Base-by-base conservation (phyloP, 1,140 invertebrate genomes). In the Anoplolepis gracilipes region DNA sequence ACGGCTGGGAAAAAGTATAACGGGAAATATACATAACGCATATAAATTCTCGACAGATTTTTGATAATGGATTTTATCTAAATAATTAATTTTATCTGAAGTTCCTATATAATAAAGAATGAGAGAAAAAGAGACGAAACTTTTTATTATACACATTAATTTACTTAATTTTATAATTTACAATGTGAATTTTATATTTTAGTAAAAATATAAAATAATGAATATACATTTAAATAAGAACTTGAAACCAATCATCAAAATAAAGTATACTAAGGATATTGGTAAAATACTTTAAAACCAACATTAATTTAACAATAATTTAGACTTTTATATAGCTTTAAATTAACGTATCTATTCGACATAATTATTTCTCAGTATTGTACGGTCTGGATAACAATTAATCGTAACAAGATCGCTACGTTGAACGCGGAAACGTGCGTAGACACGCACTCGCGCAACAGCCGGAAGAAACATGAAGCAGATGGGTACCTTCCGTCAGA, bases 381-480 rank as follows among this genome's bases (percentile, higher is more conserved):
- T 11, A n/a, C 64, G 42, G 36, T 53, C 49, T 11, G 57, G 79
- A 79, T 53, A 67, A 79, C 72, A 81, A 79, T 86, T 36, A 87
- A 86, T 65, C 73, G 33, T 30, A 61, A 77, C 84, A 57, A 62
- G 55, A 85, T 81, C 33, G 22, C 65, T 28, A 25, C 36, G 55
- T 61, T 67, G 46, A 55, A 57, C 75, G 67, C 39, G 39, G 39
- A 62, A n/a, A 75, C n/a, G 3, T 49, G 30, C 78, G 36, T 11
- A 19, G 36, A 62, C 39, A 25, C 59, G 13, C 42, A 65, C n/a
- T 46, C 36, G 25, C 28, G 28, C 25, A 69, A 42, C 28, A 62
- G 8, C 13, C 30, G 73, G 36, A 25, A 42, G 87, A 91, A 91
- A 91, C 72, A 79, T 90, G 87, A 91, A 87, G 89, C 89, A 86